phyloP scores from a whole-genome alignment of 2,113 vertebrate genomes.

The Rhagologus leucostigma region DNA sequence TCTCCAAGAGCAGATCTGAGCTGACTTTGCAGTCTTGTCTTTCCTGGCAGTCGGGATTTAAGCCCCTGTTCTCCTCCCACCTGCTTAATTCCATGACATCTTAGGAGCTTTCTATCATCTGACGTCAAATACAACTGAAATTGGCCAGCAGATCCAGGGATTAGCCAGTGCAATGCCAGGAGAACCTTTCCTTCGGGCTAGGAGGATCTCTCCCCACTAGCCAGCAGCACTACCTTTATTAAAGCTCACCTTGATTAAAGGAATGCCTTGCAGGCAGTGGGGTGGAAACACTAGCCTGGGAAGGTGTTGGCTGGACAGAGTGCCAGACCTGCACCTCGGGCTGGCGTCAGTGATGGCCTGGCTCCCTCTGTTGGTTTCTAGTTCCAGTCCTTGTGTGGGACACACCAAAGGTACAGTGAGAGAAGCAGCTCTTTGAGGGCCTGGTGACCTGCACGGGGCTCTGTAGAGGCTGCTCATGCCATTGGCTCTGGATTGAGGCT shows the following conservation, averaged over 20 bases:
- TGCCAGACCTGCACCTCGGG: accelerated
- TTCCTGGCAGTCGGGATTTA: background rate
- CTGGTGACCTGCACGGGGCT: background rate
- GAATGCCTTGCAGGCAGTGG: background rate
- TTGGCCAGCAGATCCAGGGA: background rate
- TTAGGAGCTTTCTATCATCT: background rate
- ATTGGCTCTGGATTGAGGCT: background rate
- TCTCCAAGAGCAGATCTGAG: background rate
- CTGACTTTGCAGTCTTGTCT: background rate
- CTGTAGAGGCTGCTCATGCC: background rate
- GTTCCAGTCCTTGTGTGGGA: background rate
- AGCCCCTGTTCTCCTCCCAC: background rate
- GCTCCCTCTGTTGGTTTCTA: slow-evolving; percentile 15
- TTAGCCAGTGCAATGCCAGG: background rate
- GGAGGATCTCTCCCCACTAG: background rate
- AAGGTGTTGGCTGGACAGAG: background rate
- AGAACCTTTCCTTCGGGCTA: background rate
- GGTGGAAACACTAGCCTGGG: background rate
- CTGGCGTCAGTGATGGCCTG: background rate
- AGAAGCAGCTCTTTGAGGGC: background rate
- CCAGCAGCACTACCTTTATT: background rate
- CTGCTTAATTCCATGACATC: background rate
- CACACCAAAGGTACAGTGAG: background rate
- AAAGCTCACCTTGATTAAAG: background rate
- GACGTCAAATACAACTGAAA: background rate